Evolutionary conservation across 2,888 invertebrate species (phyloP), one percentile per base, ranked within the genome.

Genomic region (Adelognathus sp.): DNA sequence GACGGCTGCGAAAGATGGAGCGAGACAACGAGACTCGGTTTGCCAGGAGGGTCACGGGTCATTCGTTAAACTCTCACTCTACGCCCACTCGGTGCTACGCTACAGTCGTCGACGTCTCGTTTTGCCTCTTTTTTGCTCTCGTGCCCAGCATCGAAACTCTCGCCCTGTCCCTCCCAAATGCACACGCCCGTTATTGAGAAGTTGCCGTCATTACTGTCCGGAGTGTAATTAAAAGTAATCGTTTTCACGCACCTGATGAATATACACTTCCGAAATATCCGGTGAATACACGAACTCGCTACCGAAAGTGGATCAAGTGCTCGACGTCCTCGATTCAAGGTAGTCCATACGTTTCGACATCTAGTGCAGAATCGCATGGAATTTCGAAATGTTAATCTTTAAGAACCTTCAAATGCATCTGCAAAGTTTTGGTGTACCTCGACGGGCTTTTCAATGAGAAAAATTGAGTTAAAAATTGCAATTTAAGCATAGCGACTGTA

Each of bases 161-260:
- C 31, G 36, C 18, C 44, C 31, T 74, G 14, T 60, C 58, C 50
- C 36, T 16, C 46, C 46, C 24, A 50, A 16, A 50, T 24, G 41
- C 36, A n/a, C 74, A 70, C 71, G 75, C 71, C 75, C 66, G 75
- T 71, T 75, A 71, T 79, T 79, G 71, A 79, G 41, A 75, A 75
- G 75, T 75, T 70, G 44, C 64, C 56, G 75, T 71, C 54, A 67
- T 75, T 75, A 71, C 70, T 54, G 71, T 75, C 79, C 61, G 46
- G 11, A 29, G 24, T 36, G 31, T 79, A 75, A 79, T 79, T 75
- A 79, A 79, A 79, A 75, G 60, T 75, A 71, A 79, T 79, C 79
- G 66, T 71, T 70, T 44, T 75, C 66, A n/a, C 71, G 61, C 78
- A 78, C 78, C 74, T 74, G 78, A 78, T 78, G 74, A 78, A 78